Evolutionary conservation across 2,888 invertebrate species (phyloP).

Genomic region (Hyalella azteca): DNA sequence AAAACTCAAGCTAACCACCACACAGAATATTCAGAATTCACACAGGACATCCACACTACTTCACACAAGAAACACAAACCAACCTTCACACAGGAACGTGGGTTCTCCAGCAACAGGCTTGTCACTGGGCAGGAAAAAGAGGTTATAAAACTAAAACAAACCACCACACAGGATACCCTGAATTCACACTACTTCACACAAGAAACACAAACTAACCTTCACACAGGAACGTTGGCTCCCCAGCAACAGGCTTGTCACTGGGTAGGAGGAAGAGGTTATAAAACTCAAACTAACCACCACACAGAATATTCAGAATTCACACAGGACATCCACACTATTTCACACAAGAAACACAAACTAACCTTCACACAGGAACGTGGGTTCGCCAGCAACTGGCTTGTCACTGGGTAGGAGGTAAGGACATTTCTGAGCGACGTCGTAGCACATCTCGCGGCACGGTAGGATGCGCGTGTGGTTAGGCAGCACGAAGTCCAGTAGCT

Average conservation of each 20-base stretch:
- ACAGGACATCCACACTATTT: too few species aligned
- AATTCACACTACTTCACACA: too few species aligned
- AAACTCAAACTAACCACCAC: too few species aligned
- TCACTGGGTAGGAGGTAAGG: slow-evolving; percentile 56
- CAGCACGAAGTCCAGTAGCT: slow-evolving; percentile 50
- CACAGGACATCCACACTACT: too few species aligned
- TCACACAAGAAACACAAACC: too few species aligned
- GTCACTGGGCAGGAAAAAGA: slow-evolving; percentile 54
- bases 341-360: too few species aligned
- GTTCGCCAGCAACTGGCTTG: slow-evolving; percentile 58
- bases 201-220: too few species aligned
- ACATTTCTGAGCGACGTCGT: slow-evolving; percentile 55
- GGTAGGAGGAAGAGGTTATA: slow-evolving; percentile 57
- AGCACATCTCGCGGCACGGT: slow-evolving; percentile 53
- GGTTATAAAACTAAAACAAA: too few species aligned
- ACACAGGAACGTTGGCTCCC: slow-evolving; percentile 58
- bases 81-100: slow-evolving; percentile 58
- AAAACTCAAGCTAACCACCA: too few species aligned
- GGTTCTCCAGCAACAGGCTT: slow-evolving; percentile 58
- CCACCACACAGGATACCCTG: too few species aligned
- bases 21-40: too few species aligned
- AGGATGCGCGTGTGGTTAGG: slow-evolving; percentile 41
- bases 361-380: slow-evolving; percentile 58
- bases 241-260: slow-evolving; percentile 56
- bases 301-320: too few species aligned